Base-by-base conservation (phyloP, 2,888 invertebrate genomes). In the Troides helena region DNA sequence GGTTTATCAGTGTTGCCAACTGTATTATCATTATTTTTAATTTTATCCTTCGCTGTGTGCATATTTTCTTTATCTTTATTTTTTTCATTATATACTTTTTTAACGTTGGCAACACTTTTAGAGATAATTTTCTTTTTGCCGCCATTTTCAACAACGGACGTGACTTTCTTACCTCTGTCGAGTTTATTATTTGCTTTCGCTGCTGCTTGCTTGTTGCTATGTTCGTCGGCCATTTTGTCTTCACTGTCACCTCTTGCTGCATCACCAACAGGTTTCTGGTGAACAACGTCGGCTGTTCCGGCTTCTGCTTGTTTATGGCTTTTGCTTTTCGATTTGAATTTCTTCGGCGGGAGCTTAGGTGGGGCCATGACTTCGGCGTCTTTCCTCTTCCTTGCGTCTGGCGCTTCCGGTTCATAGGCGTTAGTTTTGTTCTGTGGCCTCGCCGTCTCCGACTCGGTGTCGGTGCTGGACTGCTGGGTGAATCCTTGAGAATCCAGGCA, bases 291-390 rank as follows among this genome's bases (percentile, higher is more conserved):
- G 6, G 25, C 21, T 25, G 23, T 50, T 17, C 23, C 18, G n/a
- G 2, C 5, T 21, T 43, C 21, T 21, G 5, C 23, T 4, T 23
- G 17, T 62, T 70, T 57, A 75, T 78, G 78, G 14, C 77, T 80
- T 60, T 83, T 82, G 0, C 75, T 78, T 75, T 82, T 85, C 57
- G 76, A 72, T 74, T 85, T 88, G 14, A 64, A 70, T 74, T 85
- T 89, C 73, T 86, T 90, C 0, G 90, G 90, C 2, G 87, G 59
- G 5, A 80, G 72, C 72, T 86, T 89, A 0, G 90, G 90, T 0
- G 90, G 90, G 0, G 88, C 89, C 90, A 90, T 90, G 0, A 86
- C 79, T 71, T 86, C 84, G 12, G 70, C 73, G 10, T 76, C 75
- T 57, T 75, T 72, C 3, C 75, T 78, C 71, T 68, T 76, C 68